Base-by-base conservation (phyloP, 2,797 vertebrate genomes). In the Tiaroga cobitis region DNA sequence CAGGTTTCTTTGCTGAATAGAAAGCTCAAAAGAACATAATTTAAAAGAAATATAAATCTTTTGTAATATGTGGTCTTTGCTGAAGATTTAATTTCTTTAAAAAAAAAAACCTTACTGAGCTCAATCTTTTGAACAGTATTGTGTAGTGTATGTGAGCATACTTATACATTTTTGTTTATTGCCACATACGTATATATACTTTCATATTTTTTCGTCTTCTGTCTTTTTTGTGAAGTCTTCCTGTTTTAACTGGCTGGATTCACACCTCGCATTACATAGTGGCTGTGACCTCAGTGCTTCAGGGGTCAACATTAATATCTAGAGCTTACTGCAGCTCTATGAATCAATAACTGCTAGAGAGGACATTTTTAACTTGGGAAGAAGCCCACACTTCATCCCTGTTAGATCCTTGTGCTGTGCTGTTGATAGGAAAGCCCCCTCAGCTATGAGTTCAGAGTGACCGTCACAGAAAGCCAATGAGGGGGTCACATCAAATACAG, bases 231-330 rank as follows among this genome's bases (percentile, higher is more conserved):
- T 75, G 3, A 63, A 68, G 10, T 32, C 43, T 84, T 84, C 18
- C 73, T 41, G 24, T 41, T 13, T 19, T 34, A 74, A 78, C 81
- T 51, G 68, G 54, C 56, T 83, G 81, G 18, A 79, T 46, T 67
- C 63, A 18, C 49, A 49, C 16, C 15, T 61, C 83, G 43, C 63
- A 86, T 83, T 51, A 24, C 19, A 39, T 70, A 63, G 8, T 18
- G 26, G n/a, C 39, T n/a, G 7, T 83, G 85, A 74, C 85, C 85
- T 65, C 8, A 18, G n/a, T 61, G 68, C 39, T 51, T 26, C 56
- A 16, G 26, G 49, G 81, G 81, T 87, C 81, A 83, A 80, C 75
- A 83, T 87, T 87, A 87, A 87, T 87, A 87, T 79, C 85, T 56
- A 78, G 81, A 67, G 85, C 65, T 65, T 37, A 73, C 81, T n/a